A percentile compares a stretch with the other conserved stretches of the same genome.
These are phyloP conservation scores for Nilaparvata lugens DNA, from an alignment of 1,140 invertebrate genomes.

Conservation along the genomic window DNA sequence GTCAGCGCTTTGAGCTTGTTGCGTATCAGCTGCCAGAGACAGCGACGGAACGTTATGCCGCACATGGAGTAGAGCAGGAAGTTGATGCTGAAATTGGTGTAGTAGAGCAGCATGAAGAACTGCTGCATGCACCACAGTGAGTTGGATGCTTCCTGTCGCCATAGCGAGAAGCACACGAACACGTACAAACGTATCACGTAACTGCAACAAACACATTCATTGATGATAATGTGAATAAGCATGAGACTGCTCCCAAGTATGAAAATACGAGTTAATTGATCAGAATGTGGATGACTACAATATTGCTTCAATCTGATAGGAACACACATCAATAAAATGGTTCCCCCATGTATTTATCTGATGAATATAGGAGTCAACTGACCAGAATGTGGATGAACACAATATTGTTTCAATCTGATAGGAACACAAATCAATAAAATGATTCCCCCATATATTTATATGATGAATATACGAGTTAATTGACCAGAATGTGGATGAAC, in stretches of 20 bases:
- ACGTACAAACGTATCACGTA: slow-evolving; percentile 46
- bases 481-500: too few relatives aligned
- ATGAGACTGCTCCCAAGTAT: too few relatives aligned
- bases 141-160: slow-evolving; percentile 33
- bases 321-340: too few relatives aligned
- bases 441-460: too few relatives aligned
- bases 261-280: neutral
- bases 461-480: too few relatives aligned
- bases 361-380: too few relatives aligned
- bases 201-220: slow-evolving; percentile 38
- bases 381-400: too few relatives aligned
- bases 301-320: too few relatives aligned
- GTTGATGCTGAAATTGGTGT: slow-evolving; percentile 50
- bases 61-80: slow-evolving; percentile 48
- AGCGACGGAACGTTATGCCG: slow-evolving; percentile 44
- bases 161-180: slow-evolving; percentile 40
- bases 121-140: slow-evolving; percentile 45
- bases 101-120: slow-evolving; percentile 47
- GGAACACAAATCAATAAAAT: too few relatives aligned
- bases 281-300: too few relatives aligned
- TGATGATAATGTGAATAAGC: neutral
- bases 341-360: too few relatives aligned
- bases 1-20: slow-evolving; percentile 37
- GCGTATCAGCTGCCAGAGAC: slow-evolving; percentile 41
- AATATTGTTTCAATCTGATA: too few relatives aligned